These are phyloP conservation scores for Lepus timidus DNA, from an alignment of 2,113 vertebrate genomes.

Conservation along the genomic window DNA sequence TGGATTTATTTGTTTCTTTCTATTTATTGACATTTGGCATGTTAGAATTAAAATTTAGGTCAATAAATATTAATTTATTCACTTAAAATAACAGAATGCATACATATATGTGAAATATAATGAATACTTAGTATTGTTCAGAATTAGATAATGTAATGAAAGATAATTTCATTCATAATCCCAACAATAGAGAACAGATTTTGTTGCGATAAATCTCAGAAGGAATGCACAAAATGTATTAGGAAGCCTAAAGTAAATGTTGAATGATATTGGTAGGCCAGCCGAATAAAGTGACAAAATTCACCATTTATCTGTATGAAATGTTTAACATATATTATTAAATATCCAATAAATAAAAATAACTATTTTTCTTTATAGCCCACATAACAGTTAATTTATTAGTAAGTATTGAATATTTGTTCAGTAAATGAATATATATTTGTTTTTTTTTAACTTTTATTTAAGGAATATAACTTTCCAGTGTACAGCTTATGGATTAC, in stretches of 20 bases:
- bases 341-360: not conserved
- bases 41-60: not conserved
- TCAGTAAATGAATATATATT: not conserved
- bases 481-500: too few relatives aligned
- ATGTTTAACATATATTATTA: not conserved
- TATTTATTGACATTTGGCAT: not conserved
- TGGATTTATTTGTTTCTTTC: not conserved
- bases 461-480: too few relatives aligned
- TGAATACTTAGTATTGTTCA: not conserved
- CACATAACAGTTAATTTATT: too few relatives aligned
- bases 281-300: not conserved
- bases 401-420: too few relatives aligned
- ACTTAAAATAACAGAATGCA: not conserved
- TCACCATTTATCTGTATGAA: not conserved
- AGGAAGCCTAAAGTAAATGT: not conserved
- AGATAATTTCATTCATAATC: not conserved
- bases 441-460: not conserved
- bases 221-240: not conserved
- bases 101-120: not conserved
- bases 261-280: not conserved
- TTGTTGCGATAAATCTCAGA: not conserved
- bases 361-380: too few relatives aligned
- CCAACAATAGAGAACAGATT: constrained; percentile 16
- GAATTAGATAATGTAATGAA: constrained; percentile 28
- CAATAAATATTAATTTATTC: not conserved